Evolutionary conservation across 2,888 invertebrate species (phyloP).

Genomic region (Callyntrura sp.): DNA sequence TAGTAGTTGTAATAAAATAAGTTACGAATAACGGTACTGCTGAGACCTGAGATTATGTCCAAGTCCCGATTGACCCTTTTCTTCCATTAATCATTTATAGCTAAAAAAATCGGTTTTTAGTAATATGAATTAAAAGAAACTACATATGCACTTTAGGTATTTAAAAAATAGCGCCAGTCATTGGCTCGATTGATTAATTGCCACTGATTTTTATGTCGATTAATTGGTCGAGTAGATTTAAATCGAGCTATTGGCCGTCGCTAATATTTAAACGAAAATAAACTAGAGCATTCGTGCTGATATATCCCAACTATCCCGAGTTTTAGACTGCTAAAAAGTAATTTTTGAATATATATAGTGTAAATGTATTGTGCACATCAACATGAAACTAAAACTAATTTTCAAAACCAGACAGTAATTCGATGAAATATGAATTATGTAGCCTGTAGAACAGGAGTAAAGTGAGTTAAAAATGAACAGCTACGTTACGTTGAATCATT

Average conservation of each 20-base stretch:
- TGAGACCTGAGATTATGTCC: constrained; percentile 64
- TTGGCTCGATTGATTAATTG: too few species aligned
- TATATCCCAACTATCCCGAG: constrained; percentile 20
- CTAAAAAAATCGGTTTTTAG: background rate
- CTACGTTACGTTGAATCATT: background rate
- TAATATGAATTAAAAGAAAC: background rate
- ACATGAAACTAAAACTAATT: too few species aligned
- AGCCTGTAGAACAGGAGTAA: constrained; percentile 65
- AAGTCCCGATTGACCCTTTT: constrained; percentile 40
- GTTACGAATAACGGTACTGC: background rate
- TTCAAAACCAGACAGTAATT: too few species aligned
- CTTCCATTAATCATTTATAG: background rate
- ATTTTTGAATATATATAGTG: background rate
- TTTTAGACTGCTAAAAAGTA: constrained; percentile 42
- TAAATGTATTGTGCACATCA: too few species aligned
- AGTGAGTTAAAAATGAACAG: background rate
- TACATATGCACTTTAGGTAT: constrained; percentile 30
- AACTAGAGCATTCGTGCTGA: background rate
- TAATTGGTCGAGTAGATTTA: too few species aligned
- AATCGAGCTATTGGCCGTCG: too few species aligned
- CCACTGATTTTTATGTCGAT: too few species aligned
- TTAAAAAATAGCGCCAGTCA: too few species aligned
- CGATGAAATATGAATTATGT: constrained; percentile 6
- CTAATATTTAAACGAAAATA: constrained; percentile 21
- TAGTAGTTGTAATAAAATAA: background rate